Evolutionary conservation across 2,888 invertebrate genomes (phyloP).

Genomic region (Cheilosia pagana): DNA sequence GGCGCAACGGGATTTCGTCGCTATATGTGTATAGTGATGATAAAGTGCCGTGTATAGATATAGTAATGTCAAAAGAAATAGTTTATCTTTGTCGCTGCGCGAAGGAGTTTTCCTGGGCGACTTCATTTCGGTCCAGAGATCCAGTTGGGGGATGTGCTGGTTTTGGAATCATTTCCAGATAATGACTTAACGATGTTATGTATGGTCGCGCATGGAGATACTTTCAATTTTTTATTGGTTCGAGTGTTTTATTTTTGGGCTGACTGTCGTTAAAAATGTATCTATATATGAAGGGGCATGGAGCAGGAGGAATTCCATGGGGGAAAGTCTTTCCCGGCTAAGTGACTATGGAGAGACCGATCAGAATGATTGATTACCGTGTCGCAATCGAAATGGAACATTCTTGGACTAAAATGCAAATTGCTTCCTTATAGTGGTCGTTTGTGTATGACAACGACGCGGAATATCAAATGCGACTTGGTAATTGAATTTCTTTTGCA

Average conservation of each 20-base stretch:
- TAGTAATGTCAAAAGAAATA: conserved; percentile 54
- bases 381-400: conserved; percentile 45
- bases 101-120: conserved; percentile 29
- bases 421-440: conserved; percentile 31
- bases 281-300: background rate
- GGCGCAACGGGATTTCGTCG: conserved; percentile 49
- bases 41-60: conserved; percentile 32
- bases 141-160: conserved; percentile 47
- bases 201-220: conserved; percentile 39
- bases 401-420: conserved; percentile 54
- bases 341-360: conserved; percentile 22
- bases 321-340: conserved; percentile 61
- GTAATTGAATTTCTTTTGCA: background rate
- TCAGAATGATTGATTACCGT: conserved; percentile 60
- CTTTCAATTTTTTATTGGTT: conserved; percentile 69
- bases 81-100: conserved; percentile 45
- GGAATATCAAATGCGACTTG: background rate
- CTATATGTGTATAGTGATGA: conserved; percentile 36
- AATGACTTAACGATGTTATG: conserved; percentile 74
- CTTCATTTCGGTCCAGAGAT: conserved; percentile 45
- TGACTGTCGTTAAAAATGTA: conserved; percentile 28
- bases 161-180: conserved; percentile 50
- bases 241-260: background rate
- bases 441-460: conserved; percentile 14
- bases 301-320: conserved; percentile 47